Evolutionary conservation across 1,140 invertebrate genomes (phyloP).

Genomic region (Drosophila grimshawi): DNA sequence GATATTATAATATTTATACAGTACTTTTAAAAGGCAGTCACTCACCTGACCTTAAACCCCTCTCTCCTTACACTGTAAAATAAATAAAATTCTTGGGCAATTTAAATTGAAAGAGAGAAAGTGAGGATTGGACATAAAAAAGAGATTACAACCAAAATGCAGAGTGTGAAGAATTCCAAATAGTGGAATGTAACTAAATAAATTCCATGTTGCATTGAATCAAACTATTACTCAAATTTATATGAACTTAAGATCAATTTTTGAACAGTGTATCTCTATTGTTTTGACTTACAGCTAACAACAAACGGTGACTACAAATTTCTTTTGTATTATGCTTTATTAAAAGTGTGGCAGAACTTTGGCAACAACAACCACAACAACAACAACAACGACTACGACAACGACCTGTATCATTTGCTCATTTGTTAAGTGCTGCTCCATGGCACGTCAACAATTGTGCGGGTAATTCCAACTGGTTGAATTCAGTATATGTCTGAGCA

Average conservation of each 20-base stretch:
- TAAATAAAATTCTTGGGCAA: not conserved
- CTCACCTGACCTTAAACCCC: slow-evolving; percentile 3
- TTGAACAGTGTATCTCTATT: not conserved
- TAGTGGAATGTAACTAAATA: no score
- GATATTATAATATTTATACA: slow-evolving; percentile 8
- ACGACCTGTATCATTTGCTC: slow-evolving; percentile 61
- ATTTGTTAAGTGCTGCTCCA: slow-evolving; percentile 7
- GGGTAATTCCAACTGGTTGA: slow-evolving; percentile 67
- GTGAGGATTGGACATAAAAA: no score
- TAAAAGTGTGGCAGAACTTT: slow-evolving; percentile 78
- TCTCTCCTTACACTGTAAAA: not conserved
- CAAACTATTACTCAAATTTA: no score
- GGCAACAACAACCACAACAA: slow-evolving; percentile 32
- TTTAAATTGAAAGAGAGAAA: no score
- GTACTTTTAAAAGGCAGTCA: slow-evolving; percentile 8
- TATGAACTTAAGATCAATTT: not conserved
- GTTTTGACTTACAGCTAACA: slow-evolving; percentile 44
- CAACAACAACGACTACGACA: slow-evolving; percentile 14
- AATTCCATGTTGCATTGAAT: no score
- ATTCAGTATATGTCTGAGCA: slow-evolving; percentile 60
- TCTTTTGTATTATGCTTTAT: slow-evolving; percentile 52
- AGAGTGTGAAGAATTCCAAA: no score
- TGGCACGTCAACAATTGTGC: slow-evolving; percentile 50
- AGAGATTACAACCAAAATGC: no score
- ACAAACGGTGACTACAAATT: slow-evolving; percentile 41